These are phyloP conservation scores for Megaustenia siamemsis DNA, from an alignment of 2,888 invertebrate species.

Conservation along the genomic window DNA sequence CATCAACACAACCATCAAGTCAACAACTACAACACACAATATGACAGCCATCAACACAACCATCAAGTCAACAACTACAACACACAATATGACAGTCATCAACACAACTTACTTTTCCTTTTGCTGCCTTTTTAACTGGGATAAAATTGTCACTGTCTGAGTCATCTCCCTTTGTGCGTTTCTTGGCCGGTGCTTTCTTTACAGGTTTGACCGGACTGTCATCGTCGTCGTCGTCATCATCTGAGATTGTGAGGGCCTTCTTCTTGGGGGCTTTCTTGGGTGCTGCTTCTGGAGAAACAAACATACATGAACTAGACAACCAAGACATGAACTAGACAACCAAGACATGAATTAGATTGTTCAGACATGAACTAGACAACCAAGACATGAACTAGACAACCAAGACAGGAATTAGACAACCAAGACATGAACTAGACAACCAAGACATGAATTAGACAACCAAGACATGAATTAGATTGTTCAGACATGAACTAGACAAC, in stretches of 20 bases:
- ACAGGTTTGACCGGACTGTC: conserved; percentile 45
- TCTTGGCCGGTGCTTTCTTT: conserved; percentile 61
- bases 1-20: too few species aligned
- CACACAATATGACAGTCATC: background rate
- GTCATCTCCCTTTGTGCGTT: conserved; percentile 59
- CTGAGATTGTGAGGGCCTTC: conserved; percentile 36
- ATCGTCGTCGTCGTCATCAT: conserved; percentile 55
- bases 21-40: background rate
- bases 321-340: too few species aligned
- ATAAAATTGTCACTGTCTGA: conserved; percentile 64
- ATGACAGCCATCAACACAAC: too few species aligned
- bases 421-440: too few species aligned
- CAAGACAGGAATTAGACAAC: too few species aligned
- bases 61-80: background rate
- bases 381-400: too few species aligned
- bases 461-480: too few species aligned
- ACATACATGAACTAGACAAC: conserved; percentile 2
- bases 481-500: too few species aligned
- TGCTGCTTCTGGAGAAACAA: conserved; percentile 50
- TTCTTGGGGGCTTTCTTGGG: conserved; percentile 42
- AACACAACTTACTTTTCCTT: conserved; percentile 23
- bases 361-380: too few species aligned
- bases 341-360: too few species aligned
- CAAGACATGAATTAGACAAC: too few species aligned
- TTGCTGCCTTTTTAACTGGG: conserved; percentile 64